phyloP scores from a whole-genome alignment of 2,888 invertebrate genomes.

The Synergus itoensis region DNA sequence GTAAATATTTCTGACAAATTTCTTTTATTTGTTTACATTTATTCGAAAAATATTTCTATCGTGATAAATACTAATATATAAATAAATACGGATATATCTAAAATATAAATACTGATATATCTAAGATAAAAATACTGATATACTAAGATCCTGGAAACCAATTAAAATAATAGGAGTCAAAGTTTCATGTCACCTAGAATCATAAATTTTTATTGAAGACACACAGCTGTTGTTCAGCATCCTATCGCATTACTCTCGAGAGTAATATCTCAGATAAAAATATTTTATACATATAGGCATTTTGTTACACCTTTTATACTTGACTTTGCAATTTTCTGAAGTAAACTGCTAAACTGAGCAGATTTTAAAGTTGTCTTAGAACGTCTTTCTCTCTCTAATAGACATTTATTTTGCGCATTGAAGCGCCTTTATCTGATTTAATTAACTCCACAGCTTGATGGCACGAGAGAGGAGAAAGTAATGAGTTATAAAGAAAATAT shows the following conservation, averaged over 20 bases:
- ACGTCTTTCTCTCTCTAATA: not conserved
- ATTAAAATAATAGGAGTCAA: not conserved
- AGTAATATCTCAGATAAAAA: slow-evolving; percentile 1
- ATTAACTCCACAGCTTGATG: not conserved
- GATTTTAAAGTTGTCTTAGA: not conserved
- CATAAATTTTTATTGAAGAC: slow-evolving; percentile 13
- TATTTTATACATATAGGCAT: not conserved
- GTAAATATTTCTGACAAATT: not conserved
- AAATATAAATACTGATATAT: too few relatives aligned
- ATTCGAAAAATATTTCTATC: too few relatives aligned
- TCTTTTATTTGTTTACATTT: not conserved
- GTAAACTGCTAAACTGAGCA: not conserved
- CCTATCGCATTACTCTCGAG: not conserved
- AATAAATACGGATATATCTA: too few relatives aligned
- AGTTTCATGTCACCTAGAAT: not conserved
- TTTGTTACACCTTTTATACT: not conserved
- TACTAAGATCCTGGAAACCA: not conserved
- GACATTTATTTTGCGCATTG: not conserved
- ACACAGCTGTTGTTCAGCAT: slow-evolving; percentile 9
- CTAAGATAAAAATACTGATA: too few relatives aligned
- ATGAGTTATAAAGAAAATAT: not conserved
- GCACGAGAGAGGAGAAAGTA: not conserved
- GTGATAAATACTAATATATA: too few relatives aligned
- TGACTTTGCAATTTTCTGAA: not conserved
- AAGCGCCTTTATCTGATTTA: not conserved